Percentiles rank a stretch among this genome's conserved stretches.
Conservation (phyloP, 1,140 invertebrate genomes). For the Neotoxoptera formosana region DNA sequence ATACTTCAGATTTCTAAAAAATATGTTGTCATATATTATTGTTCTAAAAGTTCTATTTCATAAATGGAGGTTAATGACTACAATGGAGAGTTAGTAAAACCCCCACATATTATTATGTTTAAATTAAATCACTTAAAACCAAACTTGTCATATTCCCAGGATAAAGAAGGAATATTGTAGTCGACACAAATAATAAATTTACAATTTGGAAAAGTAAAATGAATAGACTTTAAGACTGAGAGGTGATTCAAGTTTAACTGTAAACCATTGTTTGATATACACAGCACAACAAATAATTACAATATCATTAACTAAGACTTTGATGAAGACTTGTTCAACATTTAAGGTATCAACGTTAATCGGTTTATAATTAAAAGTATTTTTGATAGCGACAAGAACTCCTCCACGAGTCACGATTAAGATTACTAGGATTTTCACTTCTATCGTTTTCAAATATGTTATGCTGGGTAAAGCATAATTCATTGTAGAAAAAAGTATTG, state of each 20-base stretch:
- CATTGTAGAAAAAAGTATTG: too few relatives aligned
- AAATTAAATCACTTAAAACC: neutral
- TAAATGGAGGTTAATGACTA: too few relatives aligned
- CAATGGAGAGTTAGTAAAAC: too few relatives aligned
- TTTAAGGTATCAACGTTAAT: neutral
- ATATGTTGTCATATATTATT: too few relatives aligned
- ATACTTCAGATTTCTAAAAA: too few relatives aligned
- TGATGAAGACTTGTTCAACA: neutral
- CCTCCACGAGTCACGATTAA: neutral
- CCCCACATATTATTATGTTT: too few relatives aligned
- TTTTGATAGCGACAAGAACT: neutral
- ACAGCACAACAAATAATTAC: too few relatives aligned
- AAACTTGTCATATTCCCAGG: neutral
- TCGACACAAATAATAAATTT: slow-evolving; percentile 14
- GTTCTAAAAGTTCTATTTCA: too few relatives aligned
- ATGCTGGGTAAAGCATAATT: too few relatives aligned
- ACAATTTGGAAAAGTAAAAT: neutral
- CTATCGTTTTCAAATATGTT: too few relatives aligned
- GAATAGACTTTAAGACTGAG: neutral
- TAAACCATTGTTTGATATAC: too few relatives aligned
- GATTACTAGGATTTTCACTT: too few relatives aligned
- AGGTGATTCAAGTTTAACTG: neutral
- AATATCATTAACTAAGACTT: neutral
- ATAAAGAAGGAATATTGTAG: neutral
- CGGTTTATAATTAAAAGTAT: neutral